A percentile compares a stretch with the other conserved stretches of the same genome.
Conservation (phyloP, 2,888 invertebrate species). For the Machimus rusticus region DNA sequence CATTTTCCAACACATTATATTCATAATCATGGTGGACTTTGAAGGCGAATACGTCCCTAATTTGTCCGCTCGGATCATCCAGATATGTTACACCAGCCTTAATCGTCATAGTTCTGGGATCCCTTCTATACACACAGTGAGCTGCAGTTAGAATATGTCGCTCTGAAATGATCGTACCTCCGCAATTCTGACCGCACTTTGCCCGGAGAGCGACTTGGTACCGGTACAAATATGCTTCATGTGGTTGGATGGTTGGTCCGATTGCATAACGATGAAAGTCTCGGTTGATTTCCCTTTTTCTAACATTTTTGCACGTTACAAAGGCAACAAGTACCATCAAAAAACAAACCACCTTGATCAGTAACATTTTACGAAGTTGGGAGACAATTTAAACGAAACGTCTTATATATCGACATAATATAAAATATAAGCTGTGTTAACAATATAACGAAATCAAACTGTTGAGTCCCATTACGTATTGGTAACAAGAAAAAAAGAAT, state of each 20-base stretch:
- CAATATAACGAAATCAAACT: no score
- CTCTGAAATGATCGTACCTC: neutral
- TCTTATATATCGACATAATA: neutral
- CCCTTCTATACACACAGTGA: neutral
- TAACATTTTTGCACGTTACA: neutral
- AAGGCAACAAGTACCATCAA: neutral
- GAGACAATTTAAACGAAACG: neutral
- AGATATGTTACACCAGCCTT: neutral
- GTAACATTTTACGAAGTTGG: neutral
- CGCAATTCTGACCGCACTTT: neutral
- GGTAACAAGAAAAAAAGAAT: no score
- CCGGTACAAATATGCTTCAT: neutral
- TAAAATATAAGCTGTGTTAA: neutral
- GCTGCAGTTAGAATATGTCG: neutral
- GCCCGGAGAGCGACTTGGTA: neutral
- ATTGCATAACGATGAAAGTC: neutral
- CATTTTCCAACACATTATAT: neutral
- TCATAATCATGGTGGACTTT: neutral
- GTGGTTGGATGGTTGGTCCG: neutral
- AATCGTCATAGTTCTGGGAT: neutral
- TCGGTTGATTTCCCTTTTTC: neutral
- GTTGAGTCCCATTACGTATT: no score
- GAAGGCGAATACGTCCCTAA: neutral
- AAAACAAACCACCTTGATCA: neutral
- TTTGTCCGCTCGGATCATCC: neutral